Percentiles rank a stretch among this genome's conserved stretches.
Conservation (phyloP, 2,888 invertebrate genomes). For the Trachelus iudaicus region DNA sequence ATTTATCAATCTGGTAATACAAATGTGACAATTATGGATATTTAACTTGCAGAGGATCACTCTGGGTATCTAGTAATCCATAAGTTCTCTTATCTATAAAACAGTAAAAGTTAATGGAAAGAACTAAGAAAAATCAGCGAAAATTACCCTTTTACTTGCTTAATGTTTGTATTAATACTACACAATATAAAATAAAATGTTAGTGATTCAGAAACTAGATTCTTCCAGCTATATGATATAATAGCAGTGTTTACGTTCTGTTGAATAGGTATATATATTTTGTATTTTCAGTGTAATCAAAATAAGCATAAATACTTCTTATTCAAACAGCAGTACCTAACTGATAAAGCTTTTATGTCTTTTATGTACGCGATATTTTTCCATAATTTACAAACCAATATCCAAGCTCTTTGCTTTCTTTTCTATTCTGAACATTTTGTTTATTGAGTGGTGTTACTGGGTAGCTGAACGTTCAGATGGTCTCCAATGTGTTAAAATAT, state of each 20-base stretch:
- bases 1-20: too few relatives aligned
- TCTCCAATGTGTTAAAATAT: too few relatives aligned
- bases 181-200: neutral
- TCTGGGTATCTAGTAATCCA: slow-evolving; percentile 4
- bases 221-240: neutral
- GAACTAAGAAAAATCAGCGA: slow-evolving; percentile 4
- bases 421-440: too few relatives aligned
- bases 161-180: slow-evolving; percentile 2
- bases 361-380: too few relatives aligned
- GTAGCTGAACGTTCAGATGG: too few relatives aligned
- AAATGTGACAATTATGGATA: too few relatives aligned
- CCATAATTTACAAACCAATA: neutral
- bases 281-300: neutral
- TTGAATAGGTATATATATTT: too few relatives aligned
- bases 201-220: slow-evolving; percentile 11
- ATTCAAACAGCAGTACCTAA: neutral
- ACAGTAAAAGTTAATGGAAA: slow-evolving; percentile 6
- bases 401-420: neutral
- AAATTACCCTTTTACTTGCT: neutral
- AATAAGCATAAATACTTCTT: neutral
- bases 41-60: neutral
- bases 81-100: neutral
- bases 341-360: neutral
- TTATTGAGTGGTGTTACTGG: too few relatives aligned
- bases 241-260: neutral